Percentiles rank a stretch among this genome's conserved stretches.
Conservation (phyloP, 2,888 invertebrate genomes). For the Sylvicola cinctus region DNA sequence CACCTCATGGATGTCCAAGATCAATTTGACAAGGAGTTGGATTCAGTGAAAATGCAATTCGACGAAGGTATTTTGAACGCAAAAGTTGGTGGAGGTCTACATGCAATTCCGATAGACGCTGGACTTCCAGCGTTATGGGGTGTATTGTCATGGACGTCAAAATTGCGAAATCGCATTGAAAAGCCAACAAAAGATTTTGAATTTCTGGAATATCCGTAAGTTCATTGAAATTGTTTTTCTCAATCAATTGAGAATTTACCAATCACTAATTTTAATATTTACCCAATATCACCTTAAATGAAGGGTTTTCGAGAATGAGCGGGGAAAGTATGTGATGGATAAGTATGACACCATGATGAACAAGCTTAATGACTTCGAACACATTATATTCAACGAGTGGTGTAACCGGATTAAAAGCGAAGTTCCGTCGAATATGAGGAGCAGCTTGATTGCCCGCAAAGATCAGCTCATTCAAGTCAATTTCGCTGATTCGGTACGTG, state of each 20-base stretch:
- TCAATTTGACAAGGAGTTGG: conserved; percentile 42
- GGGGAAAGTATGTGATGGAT: not conserved
- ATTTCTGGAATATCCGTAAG: conserved; percentile 11
- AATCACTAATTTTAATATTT: not conserved
- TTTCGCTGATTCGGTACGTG: not conserved
- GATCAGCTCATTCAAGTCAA: not conserved
- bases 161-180: conserved; percentile 13
- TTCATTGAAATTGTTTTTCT: too few relatives aligned
- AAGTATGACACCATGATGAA: not conserved
- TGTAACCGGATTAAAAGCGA: not conserved
- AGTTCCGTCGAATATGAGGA: not conserved
- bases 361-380: not conserved
- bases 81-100: not conserved
- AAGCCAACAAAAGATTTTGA: conserved; percentile 10
- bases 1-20: conserved; percentile 41
- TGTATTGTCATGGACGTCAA: conserved; percentile 25
- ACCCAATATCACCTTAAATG: not conserved
- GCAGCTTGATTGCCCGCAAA: not conserved
- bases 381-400: not conserved
- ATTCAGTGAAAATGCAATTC: conserved; percentile 39
- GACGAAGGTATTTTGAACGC: conserved; percentile 30
- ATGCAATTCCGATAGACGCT: conserved; percentile 7
- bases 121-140: conserved; percentile 29
- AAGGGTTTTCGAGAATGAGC: not conserved
- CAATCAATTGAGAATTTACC: not conserved